Base-by-base conservation (phyloP, 2,888 invertebrate species). In the Eupithecia subfuscata region DNA sequence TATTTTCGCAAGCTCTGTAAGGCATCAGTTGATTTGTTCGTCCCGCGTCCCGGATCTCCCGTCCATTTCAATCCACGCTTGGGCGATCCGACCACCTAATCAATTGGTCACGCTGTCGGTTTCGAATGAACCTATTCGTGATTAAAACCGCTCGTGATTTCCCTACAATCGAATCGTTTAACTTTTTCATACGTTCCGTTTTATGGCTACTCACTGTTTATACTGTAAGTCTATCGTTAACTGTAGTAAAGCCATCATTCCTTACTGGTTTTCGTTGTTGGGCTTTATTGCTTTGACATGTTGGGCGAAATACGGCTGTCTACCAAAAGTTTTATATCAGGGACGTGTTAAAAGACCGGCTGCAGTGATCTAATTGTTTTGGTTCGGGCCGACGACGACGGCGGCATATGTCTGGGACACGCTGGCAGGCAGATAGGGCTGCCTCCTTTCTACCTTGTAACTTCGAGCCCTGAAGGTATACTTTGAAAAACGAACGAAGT, bases 301-400 rank as follows among this genome's bases (percentile, higher is more conserved):
- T 76, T 78, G 75, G 79, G 80, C 71, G 77, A 77, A 71, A 74
- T 69, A 75, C 71, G 71, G 72, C 71, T 80, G 63, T 81, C 74
- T 82, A 80, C 80, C 80, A 81, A 81, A 84, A 86, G 84, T 86
- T 87, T 87, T 87, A 87, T 87, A 85, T 83, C 82, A 81, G 80
- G 81, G 83, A 86, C 82, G 86, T 87, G 88, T 88, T 87, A 81
- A 87, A 83, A 86, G 86, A 85, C 76, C 77, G 83, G 80, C 81
- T 88, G 85, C 85, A 86, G 86, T 86, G 87, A 89, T 89, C 86
- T 90, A 90, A 92, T 92, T 92, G 91, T 91, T 92, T 89, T 89
- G 87, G 86, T 88, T 87, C 84, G 87, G 89, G 89, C 86, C 89
- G 91, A 85, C 84, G 83, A 30, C 30, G 30, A 30, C 30, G 87